Percentiles rank a stretch among this genome's conserved stretches.
Conservation (phyloP, 2,113 vertebrate genomes). For the Synodontis membranacea region DNA sequence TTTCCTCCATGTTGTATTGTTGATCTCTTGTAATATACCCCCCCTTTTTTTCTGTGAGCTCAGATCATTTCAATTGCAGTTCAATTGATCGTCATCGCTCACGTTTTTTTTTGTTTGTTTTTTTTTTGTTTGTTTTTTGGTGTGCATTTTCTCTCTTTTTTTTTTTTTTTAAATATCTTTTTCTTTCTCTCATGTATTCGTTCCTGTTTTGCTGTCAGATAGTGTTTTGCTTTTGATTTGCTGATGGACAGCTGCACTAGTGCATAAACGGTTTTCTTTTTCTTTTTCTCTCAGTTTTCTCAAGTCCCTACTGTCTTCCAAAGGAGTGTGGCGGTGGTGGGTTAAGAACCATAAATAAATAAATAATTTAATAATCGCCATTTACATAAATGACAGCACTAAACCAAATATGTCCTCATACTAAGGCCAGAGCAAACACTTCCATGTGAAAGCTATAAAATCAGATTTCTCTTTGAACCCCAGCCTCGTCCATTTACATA, state of each 20-base stretch:
- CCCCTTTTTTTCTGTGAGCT: too few relatives aligned
- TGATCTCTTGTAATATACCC: background rate
- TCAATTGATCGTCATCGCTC: too few relatives aligned
- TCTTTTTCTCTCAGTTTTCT: background rate
- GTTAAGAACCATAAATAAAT: background rate
- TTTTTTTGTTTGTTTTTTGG: too few relatives aligned
- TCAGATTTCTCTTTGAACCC: constrained; percentile 5
- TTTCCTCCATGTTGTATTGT: background rate
- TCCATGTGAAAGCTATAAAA: background rate
- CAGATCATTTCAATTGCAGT: too few relatives aligned
- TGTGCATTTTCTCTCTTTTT: too few relatives aligned
- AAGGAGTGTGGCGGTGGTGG: background rate
- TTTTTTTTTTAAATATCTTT: background rate
- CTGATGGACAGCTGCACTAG: background rate
- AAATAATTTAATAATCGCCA: too few relatives aligned
- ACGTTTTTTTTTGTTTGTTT: too few relatives aligned
- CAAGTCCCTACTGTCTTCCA: background rate
- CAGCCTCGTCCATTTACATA: constrained; percentile 37
- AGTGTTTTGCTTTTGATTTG: background rate
- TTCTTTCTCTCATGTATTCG: background rate
- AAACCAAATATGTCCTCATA: background rate
- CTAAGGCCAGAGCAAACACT: background rate
- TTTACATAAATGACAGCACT: background rate
- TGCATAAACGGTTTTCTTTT: background rate
- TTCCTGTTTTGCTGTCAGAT: background rate